These are phyloP conservation scores for Mallotus villosus DNA, from an alignment of 2,797 vertebrate genomes.

Conservation along the genomic window DNA sequence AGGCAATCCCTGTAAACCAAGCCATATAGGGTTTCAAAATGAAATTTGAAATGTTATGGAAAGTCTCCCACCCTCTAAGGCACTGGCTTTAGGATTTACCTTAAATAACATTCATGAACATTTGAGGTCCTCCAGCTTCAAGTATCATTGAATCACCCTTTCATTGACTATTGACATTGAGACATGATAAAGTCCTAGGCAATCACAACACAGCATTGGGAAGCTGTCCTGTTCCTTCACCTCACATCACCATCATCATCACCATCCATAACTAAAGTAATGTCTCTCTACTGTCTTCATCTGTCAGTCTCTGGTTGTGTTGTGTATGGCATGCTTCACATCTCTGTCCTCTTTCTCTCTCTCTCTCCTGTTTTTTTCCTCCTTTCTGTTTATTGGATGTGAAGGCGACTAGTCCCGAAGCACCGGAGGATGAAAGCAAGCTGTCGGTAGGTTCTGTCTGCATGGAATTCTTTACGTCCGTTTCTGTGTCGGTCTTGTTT, in stretches of 20 bases:
- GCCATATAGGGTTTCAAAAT: too few relatives aligned
- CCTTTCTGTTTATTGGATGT: constrained; percentile 75
- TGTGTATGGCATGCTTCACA: constrained; percentile 73
- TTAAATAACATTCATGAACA: too few relatives aligned
- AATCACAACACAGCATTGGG: constrained; percentile 20
- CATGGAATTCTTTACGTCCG: constrained; percentile 53
- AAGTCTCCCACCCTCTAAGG: too few relatives aligned
- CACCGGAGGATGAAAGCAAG: constrained; percentile 85
- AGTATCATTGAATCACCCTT: too few relatives aligned
- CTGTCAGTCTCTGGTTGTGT: constrained; percentile 58
- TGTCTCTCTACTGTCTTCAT: constrained; percentile 55
- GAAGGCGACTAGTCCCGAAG: constrained; percentile 76
- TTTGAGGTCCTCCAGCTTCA: too few relatives aligned
- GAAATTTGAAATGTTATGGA: too few relatives aligned
- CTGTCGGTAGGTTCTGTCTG: constrained; percentile 87
- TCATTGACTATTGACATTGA: neutral
- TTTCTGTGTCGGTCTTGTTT: constrained; percentile 56
- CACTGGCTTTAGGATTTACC: too few relatives aligned
- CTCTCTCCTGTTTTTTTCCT: constrained; percentile 62
- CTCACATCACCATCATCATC: constrained; percentile 45
- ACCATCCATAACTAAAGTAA: constrained; percentile 23
- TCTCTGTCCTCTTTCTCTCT: constrained; percentile 72
- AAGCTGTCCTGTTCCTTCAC: constrained; percentile 51
- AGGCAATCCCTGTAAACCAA: too few relatives aligned
- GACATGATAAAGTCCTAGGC: neutral